Conservation (phyloP, 2,113 vertebrate species). For the Dryoscopus gambensis region DNA sequence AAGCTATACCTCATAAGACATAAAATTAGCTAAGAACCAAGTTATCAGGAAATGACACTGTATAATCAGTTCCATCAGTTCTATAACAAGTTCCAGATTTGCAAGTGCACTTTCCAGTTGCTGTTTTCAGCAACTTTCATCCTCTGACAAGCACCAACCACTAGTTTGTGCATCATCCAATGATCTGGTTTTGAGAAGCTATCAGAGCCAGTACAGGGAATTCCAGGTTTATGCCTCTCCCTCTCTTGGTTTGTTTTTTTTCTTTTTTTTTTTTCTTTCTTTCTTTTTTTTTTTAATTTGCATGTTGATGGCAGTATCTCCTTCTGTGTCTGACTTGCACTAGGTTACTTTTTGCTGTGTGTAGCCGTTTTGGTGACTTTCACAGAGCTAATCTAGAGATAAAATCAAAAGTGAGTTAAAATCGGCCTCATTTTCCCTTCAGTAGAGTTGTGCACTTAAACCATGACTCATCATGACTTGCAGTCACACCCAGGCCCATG, state of each 20-base stretch:
- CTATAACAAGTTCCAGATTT: constrained; percentile 4
- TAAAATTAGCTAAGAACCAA: not conserved
- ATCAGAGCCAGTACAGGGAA: not conserved
- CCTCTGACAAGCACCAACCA: not conserved
- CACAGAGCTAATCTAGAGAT: not conserved
- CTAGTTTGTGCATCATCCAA: not conserved
- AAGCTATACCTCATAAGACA: not conserved
- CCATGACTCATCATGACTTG: constrained; percentile 15
- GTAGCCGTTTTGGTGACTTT: not conserved
- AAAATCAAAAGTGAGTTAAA: constrained; percentile 35
- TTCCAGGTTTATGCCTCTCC: not conserved
- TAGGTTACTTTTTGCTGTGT: not conserved
- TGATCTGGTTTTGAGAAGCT: not conserved
- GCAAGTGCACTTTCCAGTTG: not conserved
- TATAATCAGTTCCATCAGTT: not conserved
- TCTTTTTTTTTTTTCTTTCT: too few species aligned
- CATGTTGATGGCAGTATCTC: not conserved
- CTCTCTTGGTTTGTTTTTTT: not conserved
- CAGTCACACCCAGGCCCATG: constrained; percentile 26
- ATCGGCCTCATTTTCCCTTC: constrained; percentile 12
- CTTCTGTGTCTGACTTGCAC: not conserved
- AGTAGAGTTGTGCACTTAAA: not conserved
- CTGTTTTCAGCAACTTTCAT: not conserved
- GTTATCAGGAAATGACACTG: not conserved
- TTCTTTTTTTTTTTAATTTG: not conserved